phyloP scores from a whole-genome alignment of 1,140 invertebrate genomes.

The Octopus sinensis region DNA sequence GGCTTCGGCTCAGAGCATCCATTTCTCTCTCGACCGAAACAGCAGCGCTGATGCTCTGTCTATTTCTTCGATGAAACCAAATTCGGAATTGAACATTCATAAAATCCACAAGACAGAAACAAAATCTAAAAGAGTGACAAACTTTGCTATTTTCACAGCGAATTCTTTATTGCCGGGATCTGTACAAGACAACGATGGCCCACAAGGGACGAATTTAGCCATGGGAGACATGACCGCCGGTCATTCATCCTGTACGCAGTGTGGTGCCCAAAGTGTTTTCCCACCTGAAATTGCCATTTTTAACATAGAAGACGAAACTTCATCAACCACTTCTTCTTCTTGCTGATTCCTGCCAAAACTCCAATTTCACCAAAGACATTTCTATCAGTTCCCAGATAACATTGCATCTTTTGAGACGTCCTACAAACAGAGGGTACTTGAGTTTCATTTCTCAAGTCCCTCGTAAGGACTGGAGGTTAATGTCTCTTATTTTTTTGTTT shows the following conservation, averaged over 20 bases:
- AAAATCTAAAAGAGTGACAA: conserved; percentile 21
- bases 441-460: too few species aligned
- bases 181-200: background rate
- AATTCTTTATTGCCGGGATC: conserved; percentile 23
- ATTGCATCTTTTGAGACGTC: too few species aligned
- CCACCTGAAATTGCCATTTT: conserved; percentile 9
- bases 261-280: background rate
- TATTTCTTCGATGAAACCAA: conserved; percentile 22
- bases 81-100: conserved; percentile 18
- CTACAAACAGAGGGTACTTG: too few species aligned
- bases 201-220: background rate
- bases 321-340: conserved; percentile 1
- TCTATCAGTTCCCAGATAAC: too few species aligned
- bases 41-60: conserved; percentile 25
- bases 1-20: conserved; percentile 36
- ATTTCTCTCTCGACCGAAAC: conserved; percentile 29
- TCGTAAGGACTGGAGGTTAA: too few species aligned
- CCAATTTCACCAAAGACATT: too few species aligned
- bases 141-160: conserved; percentile 32
- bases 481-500: too few species aligned
- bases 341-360: background rate
- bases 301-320: background rate
- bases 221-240: background rate
- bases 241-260: background rate
- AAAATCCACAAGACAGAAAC: conserved; percentile 16